Evolutionary conservation across 2,797 vertebrate species (phyloP).

Genomic region (Sebastes kiyomatsui): DNA sequence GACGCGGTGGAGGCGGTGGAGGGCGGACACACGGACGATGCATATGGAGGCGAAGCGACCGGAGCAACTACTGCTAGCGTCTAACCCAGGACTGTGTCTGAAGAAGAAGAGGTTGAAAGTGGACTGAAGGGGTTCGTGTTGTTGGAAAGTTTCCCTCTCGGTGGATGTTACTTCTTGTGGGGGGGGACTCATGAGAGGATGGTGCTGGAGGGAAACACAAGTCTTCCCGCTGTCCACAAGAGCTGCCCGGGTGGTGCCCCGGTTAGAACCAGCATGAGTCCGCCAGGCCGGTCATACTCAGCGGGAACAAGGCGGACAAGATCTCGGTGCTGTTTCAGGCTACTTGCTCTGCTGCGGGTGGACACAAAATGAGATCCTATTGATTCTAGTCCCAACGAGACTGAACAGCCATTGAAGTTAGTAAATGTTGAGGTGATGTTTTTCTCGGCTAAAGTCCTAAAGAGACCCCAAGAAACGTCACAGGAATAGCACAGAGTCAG

Average conservation of each 20-base stretch:
- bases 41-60: conserved; percentile 69
- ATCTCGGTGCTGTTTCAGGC: conserved; percentile 56
- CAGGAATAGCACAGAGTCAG: conserved; percentile 15
- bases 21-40: conserved; percentile 75
- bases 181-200: conserved; percentile 86
- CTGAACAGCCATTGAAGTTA: conserved; percentile 23
- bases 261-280: conserved; percentile 82
- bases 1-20: conserved; percentile 58
- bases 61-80: conserved; percentile 71
- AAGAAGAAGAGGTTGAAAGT: conserved; percentile 81
- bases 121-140: conserved; percentile 35
- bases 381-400: conserved; percentile 33
- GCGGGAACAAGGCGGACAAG: conserved; percentile 64
- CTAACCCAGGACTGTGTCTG: conserved; percentile 66
- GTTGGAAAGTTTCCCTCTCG: conserved; percentile 22
- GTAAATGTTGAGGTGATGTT: conserved; percentile 18
- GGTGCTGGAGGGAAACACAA: conserved; percentile 84
- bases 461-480: conserved; percentile 10
- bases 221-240: conserved; percentile 83
- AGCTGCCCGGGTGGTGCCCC: conserved; percentile 82
- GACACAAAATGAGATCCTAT: conserved; percentile 61
- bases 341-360: conserved; percentile 50
- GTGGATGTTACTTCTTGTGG: conserved; percentile 61
- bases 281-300: conserved; percentile 68
- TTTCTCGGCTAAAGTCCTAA: conserved; percentile 34